Conservation (phyloP, 2,888 invertebrate genomes). For the Glaucopsyche alexis region DNA sequence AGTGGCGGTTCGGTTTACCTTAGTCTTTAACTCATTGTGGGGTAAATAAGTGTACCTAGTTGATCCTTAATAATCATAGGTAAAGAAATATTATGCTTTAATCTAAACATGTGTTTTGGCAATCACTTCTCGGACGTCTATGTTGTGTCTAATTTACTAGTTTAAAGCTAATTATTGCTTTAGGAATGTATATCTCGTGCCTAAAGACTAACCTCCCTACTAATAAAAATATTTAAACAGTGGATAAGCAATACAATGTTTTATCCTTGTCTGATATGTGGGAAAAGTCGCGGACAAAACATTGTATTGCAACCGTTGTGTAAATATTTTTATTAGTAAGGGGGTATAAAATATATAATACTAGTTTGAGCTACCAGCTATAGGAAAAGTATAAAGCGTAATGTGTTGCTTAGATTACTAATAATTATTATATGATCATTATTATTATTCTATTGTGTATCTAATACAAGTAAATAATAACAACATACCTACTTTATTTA, state of each 20-base stretch:
- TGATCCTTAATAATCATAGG: neutral
- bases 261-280: too few species aligned
- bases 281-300: too few species aligned
- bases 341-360: too few species aligned
- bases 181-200: slow-evolving; percentile 1
- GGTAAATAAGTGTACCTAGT: neutral
- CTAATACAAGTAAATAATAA: neutral
- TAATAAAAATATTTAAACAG: too few species aligned
- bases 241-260: too few species aligned
- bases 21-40: neutral
- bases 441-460: neutral
- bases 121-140: slow-evolving; percentile 31
- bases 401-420: neutral
- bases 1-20: neutral
- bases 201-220: neutral
- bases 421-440: neutral
- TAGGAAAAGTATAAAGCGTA: neutral
- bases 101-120: neutral
- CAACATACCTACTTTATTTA: neutral
- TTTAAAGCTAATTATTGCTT: slow-evolving; percentile 13
- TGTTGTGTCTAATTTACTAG: slow-evolving; percentile 27
- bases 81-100: neutral
- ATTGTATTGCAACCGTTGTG: too few species aligned
- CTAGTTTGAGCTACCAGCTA: neutral
- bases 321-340: too few species aligned